Conservation (phyloP, 2,113 vertebrate genomes). For the Erythrolamprus reginae region DNA sequence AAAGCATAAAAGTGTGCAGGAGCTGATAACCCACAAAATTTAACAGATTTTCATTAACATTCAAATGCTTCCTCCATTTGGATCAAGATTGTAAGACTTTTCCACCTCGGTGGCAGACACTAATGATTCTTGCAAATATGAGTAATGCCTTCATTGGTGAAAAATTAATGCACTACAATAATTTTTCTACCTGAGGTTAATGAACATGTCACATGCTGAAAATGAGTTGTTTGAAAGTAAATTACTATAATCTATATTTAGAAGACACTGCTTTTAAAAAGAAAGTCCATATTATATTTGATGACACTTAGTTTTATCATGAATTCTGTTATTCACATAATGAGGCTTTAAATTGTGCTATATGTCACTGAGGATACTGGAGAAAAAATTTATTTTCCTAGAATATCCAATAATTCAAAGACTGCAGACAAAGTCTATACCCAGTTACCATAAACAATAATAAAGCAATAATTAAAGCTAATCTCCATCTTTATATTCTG, state of each 20-base stretch:
- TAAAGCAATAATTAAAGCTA: not conserved
- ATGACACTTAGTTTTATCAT: slow-evolving; percentile 53
- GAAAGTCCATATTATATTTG: slow-evolving; percentile 37
- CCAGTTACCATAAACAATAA: slow-evolving; percentile 3
- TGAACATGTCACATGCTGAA: slow-evolving; percentile 91
- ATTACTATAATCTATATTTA: slow-evolving; percentile 94
- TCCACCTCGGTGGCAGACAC: slow-evolving; percentile 72
- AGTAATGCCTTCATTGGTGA: slow-evolving; percentile 88
- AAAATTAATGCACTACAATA: slow-evolving; percentile 87
- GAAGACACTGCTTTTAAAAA: slow-evolving; percentile 69
- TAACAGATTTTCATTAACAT: slow-evolving; percentile 67
- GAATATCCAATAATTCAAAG: not conserved
- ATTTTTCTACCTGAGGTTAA: slow-evolving; percentile 90
- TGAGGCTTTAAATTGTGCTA: slow-evolving; percentile 12
- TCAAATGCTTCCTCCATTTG: slow-evolving; percentile 66
- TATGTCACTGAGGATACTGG: not conserved
- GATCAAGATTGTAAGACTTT: slow-evolving; percentile 69
- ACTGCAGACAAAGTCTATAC: not conserved
- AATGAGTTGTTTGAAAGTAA: slow-evolving; percentile 95
- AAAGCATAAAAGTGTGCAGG: slow-evolving; percentile 55
- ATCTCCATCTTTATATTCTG: not conserved
- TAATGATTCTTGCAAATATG: slow-evolving; percentile 84
- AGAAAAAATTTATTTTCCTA: not conserved
- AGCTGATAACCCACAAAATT: slow-evolving; percentile 59
- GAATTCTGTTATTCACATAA: slow-evolving; percentile 32